phyloP scores from a whole-genome alignment of 2,888 invertebrate species.

The Congeria kusceri region DNA sequence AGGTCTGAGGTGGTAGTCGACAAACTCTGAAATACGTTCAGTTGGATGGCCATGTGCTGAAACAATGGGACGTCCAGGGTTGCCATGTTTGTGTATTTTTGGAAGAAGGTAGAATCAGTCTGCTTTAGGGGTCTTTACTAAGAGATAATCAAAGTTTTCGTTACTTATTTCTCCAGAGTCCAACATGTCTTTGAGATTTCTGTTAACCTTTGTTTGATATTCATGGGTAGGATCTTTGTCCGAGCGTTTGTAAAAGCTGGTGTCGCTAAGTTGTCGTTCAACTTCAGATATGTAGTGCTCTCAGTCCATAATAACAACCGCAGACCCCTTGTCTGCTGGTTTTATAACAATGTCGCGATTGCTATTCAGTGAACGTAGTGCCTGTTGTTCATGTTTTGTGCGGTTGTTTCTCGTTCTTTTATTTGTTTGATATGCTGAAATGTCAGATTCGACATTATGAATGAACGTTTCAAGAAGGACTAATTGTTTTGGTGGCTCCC shows the following conservation, averaged over 20 bases:
- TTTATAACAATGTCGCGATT: conserved; percentile 20
- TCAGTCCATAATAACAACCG: conserved; percentile 20
- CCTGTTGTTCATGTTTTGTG: conserved; percentile 2
- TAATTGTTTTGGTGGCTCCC: no score
- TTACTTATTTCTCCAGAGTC: conserved; percentile 13
- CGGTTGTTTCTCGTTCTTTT: no score
- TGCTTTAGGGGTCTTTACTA: conserved; percentile 15
- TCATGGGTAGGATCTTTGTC: conserved; percentile 16
- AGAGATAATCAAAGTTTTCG: conserved; percentile 6
- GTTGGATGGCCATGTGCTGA: conserved; percentile 33
- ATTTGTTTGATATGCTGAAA: no score
- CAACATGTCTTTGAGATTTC: neutral
- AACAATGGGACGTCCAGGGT: conserved; percentile 38
- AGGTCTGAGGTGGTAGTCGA: conserved; percentile 30
- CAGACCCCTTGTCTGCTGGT: conserved; percentile 20
- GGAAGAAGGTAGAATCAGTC: conserved; percentile 35
- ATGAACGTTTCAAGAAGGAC: no score
- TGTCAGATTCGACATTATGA: no score
- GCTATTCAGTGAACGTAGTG: conserved; percentile 2
- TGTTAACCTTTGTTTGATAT: neutral
- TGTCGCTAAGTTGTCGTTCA: no score
- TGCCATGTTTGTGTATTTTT: conserved; percentile 36
- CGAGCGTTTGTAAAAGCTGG: neutral
- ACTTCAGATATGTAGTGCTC: conserved; percentile 7
- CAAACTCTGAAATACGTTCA: conserved; percentile 35